Conservation (phyloP, 1,140 invertebrate species). For the Eueides isabella region DNA sequence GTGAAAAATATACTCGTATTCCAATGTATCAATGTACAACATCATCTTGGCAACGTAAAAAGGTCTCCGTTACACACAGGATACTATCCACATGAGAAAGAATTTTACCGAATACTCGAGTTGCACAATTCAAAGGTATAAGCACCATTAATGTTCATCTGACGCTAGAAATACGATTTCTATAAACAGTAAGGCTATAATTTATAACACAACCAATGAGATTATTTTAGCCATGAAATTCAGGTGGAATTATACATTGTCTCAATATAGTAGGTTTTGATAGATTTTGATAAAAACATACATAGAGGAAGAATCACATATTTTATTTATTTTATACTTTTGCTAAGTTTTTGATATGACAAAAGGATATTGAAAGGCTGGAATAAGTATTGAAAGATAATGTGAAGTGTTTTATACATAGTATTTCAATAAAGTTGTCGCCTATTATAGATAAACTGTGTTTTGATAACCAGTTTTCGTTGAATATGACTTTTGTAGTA, state of each 20-base stretch:
- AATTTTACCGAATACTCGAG: conserved; percentile 67
- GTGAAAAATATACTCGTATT: conserved; percentile 52
- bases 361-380: conserved; percentile 35
- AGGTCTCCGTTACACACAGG: neutral
- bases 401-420: conserved; percentile 35
- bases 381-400: conserved; percentile 33
- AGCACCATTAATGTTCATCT: conserved; percentile 55
- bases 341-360: conserved; percentile 37
- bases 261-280: conserved; percentile 34
- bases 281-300: conserved; percentile 43
- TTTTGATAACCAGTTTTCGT: conserved; percentile 41
- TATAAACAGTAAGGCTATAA: conserved; percentile 30
- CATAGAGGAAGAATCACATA: conserved; percentile 34
- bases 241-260: conserved; percentile 29
- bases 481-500: conserved; percentile 43
- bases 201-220: conserved; percentile 25
- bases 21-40: conserved; percentile 35
- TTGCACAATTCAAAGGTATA: conserved; percentile 65
- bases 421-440: conserved; percentile 18
- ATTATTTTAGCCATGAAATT: conserved; percentile 27
- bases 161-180: conserved; percentile 36
- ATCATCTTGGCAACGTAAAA: neutral
- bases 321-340: conserved; percentile 42
- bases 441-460: conserved; percentile 33
- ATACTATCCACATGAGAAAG: conserved; percentile 61